These are phyloP conservation scores for Bhutanitis thaidina DNA, from an alignment of 2,888 invertebrate genomes.

Conservation along the genomic window DNA sequence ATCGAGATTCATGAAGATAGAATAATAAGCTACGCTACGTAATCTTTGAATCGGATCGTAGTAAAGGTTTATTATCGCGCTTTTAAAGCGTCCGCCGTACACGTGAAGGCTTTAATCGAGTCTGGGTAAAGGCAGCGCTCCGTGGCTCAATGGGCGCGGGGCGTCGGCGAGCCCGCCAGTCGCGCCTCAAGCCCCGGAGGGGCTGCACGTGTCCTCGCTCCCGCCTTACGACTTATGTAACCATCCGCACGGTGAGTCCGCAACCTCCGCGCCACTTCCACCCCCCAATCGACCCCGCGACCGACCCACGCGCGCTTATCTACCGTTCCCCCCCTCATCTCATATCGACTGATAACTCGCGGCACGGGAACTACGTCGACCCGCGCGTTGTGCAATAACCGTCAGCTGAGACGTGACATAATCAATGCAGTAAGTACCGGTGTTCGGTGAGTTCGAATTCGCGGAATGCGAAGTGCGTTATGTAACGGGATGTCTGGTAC, in stretches of 20 bases:
- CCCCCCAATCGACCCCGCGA: conserved; percentile 47
- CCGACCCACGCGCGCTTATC: conserved; percentile 35
- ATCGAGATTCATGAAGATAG: neutral
- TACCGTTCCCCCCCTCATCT: conserved; percentile 32
- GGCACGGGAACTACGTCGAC: conserved; percentile 30
- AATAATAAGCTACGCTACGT: conserved; percentile 24
- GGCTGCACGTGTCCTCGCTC: conserved; percentile 69
- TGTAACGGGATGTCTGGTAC: conserved; percentile 52
- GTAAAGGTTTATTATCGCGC: conserved; percentile 64
- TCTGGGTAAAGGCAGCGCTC: conserved; percentile 54
- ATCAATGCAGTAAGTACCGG: conserved; percentile 75
- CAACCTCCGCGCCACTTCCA: conserved; percentile 66
- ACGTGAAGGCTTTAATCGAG: conserved; percentile 70
- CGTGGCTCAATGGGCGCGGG: conserved; percentile 65
- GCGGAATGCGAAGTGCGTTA: conserved; percentile 59
- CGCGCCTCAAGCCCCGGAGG: conserved; percentile 70
- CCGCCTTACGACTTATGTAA: conserved; percentile 73
- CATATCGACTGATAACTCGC: conserved; percentile 45
- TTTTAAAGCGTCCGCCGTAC: conserved; percentile 43
- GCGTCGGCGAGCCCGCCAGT: conserved; percentile 59
- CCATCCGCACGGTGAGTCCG: conserved; percentile 75
- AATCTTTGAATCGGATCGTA: conserved; percentile 49
- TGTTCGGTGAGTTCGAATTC: conserved; percentile 49
- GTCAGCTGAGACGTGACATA: conserved; percentile 74
- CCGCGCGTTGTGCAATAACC: conserved; percentile 51